Conservation (phyloP, 2,113 vertebrate species). For the Etia nguti region DNA sequence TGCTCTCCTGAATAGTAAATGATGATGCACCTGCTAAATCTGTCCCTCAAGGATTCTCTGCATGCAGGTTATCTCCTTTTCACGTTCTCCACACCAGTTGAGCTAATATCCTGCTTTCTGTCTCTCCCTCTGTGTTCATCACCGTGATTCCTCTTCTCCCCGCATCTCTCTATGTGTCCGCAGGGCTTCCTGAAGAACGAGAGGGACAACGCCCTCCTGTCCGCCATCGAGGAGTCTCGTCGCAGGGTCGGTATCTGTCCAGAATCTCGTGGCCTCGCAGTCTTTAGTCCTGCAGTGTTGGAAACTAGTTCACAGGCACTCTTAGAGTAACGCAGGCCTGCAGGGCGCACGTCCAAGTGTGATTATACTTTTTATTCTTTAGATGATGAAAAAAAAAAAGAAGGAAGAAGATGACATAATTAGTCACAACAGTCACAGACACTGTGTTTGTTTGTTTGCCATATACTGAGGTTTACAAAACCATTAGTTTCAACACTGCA, state of each 20-base stretch:
- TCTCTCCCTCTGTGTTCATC: background rate
- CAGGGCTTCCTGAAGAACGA: constrained; percentile 98
- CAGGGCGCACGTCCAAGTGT: background rate
- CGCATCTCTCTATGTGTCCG: constrained; percentile 12
- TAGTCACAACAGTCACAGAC: background rate
- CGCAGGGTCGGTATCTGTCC: constrained; percentile 83
- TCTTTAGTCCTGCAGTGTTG: background rate
- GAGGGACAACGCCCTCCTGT: constrained; percentile 93
- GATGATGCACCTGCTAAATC: background rate
- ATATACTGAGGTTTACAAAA: background rate
- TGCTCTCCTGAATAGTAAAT: constrained; percentile 7
- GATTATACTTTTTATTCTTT: rapidly evolving
- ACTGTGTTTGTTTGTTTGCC: background rate
- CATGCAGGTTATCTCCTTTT: background rate
- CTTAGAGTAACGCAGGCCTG: background rate
- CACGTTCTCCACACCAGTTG: background rate
- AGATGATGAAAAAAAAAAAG: background rate
- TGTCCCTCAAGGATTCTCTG: background rate
- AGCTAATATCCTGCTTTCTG: constrained; percentile 1
- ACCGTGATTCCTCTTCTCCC: background rate
- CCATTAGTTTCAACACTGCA: background rate
- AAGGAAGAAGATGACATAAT: background rate
- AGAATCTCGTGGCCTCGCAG: background rate
- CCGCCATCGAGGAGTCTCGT: constrained; percentile 94
- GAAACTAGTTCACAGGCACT: background rate